Conservation (phyloP, 2,113 vertebrate genomes). For the Nansenia antarctica region DNA sequence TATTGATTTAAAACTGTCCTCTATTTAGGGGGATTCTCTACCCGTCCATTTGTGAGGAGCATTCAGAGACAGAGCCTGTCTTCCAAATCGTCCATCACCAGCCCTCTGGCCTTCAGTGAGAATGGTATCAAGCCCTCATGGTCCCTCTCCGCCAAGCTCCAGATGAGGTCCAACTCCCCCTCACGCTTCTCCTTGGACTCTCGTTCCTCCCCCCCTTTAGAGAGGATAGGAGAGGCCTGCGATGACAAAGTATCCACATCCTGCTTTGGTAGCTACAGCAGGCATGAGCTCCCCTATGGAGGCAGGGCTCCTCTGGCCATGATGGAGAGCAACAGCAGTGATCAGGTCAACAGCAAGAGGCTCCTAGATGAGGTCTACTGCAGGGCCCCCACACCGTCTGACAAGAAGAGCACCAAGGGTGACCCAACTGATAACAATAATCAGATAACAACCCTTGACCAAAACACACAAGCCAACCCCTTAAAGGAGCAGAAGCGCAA, state of each 20-base stretch:
- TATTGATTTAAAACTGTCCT: slow-evolving; percentile 21
- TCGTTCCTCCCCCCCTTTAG: slow-evolving; percentile 87
- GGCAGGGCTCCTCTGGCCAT: slow-evolving; percentile 88
- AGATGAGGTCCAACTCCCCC: slow-evolving; percentile 91
- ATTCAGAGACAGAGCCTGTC: slow-evolving; percentile 95
- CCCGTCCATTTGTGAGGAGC: slow-evolving; percentile 93
- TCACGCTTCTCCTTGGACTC: slow-evolving; percentile 95
- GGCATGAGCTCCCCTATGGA: slow-evolving; percentile 80
- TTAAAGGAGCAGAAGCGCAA: slow-evolving; percentile 85
- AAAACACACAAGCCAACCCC: slow-evolving; percentile 84
- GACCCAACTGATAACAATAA: slow-evolving; percentile 93
- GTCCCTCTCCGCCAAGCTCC: slow-evolving; percentile 92
- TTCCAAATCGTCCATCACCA: slow-evolving; percentile 90
- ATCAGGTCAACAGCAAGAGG: slow-evolving; percentile 74
- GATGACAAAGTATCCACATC: slow-evolving; percentile 92
- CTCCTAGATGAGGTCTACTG: slow-evolving; percentile 72
- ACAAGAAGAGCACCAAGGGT: slow-evolving; percentile 71
- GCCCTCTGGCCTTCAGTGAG: slow-evolving; percentile 88
- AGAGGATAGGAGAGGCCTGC: slow-evolving; percentile 88
- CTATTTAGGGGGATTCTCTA: slow-evolving; percentile 90
- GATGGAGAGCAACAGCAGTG: slow-evolving; percentile 84
- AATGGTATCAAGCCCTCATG: slow-evolving; percentile 87
- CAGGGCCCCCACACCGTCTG: slow-evolving; percentile 74
- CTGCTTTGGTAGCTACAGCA: slow-evolving; percentile 85
- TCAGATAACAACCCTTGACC: slow-evolving; percentile 87